phyloP scores from a whole-genome alignment of 2,797 vertebrate species.

The Microctenopoma lineatum region DNA sequence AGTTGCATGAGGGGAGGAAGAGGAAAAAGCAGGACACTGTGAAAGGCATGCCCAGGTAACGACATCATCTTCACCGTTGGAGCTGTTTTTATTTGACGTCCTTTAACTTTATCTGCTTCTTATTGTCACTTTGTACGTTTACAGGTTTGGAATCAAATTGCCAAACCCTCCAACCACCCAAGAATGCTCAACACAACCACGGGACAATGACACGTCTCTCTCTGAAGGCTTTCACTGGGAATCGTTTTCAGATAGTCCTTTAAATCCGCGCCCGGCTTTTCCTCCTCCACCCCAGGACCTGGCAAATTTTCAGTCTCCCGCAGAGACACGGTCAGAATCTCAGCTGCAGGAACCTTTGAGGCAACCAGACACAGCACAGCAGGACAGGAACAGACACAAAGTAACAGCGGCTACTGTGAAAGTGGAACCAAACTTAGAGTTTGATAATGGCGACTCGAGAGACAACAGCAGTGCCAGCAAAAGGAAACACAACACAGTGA shows the following conservation, averaged over 20 bases:
- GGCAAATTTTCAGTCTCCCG: background rate
- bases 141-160: conserved; percentile 90
- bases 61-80: background rate
- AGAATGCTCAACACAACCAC: conserved; percentile 63
- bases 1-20: conserved; percentile 84
- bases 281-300: background rate
- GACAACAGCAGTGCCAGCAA: conserved; percentile 62
- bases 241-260: conserved; percentile 59
- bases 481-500: conserved; percentile 78
- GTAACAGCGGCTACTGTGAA: conserved; percentile 68
- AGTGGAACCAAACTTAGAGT: conserved; percentile 70
- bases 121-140: conserved; percentile 11
- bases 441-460: conserved; percentile 70
- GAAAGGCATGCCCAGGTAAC: conserved; percentile 89
- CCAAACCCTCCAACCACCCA: conserved; percentile 72
- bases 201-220: conserved; percentile 72
- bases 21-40: conserved; percentile 83
- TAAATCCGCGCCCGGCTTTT: background rate
- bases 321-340: background rate
- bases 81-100: background rate
- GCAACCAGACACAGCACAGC: background rate
- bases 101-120: background rate
- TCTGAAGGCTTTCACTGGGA: conserved; percentile 94
- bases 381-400: background rate
- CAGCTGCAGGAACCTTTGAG: background rate